These are phyloP conservation scores for Sebastes iracundus DNA, from an alignment of 2,797 vertebrate species.

Conservation along the genomic window DNA sequence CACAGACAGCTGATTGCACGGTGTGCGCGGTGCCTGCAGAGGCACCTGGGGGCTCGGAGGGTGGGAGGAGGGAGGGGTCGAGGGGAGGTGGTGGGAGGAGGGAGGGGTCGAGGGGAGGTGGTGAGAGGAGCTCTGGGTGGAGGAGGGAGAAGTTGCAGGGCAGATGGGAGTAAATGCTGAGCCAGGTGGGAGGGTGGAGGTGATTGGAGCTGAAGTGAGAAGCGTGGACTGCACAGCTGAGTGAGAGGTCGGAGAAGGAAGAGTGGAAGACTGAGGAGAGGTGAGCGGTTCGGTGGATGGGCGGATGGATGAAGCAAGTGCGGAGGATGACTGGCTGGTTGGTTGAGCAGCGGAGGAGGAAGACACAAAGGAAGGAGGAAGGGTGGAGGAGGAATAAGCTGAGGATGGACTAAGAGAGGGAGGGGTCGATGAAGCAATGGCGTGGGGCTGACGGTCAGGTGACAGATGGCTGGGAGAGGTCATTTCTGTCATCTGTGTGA, in stretches of 20 bases:
- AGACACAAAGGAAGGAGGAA: constrained; percentile 53
- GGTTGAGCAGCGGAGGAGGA: constrained; percentile 37
- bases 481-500: constrained; percentile 70
- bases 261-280: constrained; percentile 47
- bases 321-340: constrained; percentile 37
- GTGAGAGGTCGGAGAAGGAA: not conserved
- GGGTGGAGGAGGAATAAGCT: constrained; percentile 49
- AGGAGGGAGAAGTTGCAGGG: constrained; percentile 34
- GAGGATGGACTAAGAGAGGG: constrained; percentile 16
- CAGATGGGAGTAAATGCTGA: constrained; percentile 70
- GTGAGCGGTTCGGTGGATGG: constrained; percentile 62
- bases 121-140: constrained; percentile 40
- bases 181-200: constrained; percentile 40
- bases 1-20: constrained; percentile 88
- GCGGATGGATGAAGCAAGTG: constrained; percentile 55
- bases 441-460: constrained; percentile 15
- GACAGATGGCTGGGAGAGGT: constrained; percentile 42
- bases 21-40: constrained; percentile 57
- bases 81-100: constrained; percentile 54
- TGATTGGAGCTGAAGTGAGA: not conserved
- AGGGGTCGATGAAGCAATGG: constrained; percentile 23
- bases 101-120: constrained; percentile 57
- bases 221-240: not conserved
- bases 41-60: constrained; percentile 64
- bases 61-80: constrained; percentile 60